phyloP scores from a whole-genome alignment of 2,113 vertebrate species.

The Eclectus roratus region DNA sequence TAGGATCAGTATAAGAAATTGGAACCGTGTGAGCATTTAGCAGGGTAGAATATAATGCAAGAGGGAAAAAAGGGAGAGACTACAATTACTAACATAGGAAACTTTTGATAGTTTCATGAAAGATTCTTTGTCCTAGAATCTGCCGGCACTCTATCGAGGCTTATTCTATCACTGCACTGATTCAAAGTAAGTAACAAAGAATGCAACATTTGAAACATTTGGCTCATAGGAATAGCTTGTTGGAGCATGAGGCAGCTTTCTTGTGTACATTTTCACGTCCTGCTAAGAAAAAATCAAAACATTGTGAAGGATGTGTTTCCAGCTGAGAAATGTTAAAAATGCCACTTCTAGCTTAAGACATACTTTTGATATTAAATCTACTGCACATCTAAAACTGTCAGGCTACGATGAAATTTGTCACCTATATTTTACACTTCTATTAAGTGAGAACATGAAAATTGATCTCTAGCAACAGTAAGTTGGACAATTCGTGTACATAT shows the following conservation, averaged over 20 bases:
- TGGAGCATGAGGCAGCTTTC: conserved; percentile 10
- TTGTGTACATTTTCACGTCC: neutral
- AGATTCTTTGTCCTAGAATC: neutral
- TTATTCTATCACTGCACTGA: neutral
- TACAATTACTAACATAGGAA: neutral
- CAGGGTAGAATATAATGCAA: neutral
- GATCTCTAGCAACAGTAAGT: neutral
- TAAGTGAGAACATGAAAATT: conserved; percentile 20
- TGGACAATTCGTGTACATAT: conserved; percentile 18
- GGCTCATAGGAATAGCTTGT: neutral
- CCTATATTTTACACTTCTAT: conserved; percentile 9
- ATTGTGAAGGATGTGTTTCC: neutral
- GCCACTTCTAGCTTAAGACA: neutral
- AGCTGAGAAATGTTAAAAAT: conserved; percentile 34
- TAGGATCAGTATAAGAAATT: neutral
- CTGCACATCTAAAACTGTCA: neutral
- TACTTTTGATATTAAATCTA: neutral
- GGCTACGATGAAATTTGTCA: conserved; percentile 36
- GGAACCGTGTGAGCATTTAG: neutral
- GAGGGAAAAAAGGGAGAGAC: neutral
- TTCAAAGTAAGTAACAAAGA: conserved; percentile 16
- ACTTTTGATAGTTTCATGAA: neutral
- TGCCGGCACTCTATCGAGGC: neutral
- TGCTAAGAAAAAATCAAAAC: conserved; percentile 28
- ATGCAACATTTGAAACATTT: neutral